Base-by-base conservation (phyloP, 2,888 invertebrate species). In the Mellilla xanthometata region DNA sequence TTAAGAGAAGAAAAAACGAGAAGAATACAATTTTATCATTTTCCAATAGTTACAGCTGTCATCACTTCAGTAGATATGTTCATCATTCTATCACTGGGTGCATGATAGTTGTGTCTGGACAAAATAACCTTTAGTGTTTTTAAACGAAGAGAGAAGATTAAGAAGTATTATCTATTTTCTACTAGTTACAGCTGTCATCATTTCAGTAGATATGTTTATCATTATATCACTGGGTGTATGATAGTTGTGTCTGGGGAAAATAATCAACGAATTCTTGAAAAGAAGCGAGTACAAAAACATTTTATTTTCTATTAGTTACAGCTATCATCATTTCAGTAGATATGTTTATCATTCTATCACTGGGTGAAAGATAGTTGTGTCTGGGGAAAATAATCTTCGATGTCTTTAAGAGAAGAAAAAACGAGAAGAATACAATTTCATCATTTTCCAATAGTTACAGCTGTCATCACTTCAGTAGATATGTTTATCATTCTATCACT, bases 21-120 rank as follows among this genome's bases (percentile, higher is more conserved):
- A 19, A n/a, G n/a, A n/a, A 30, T n/a, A 12, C 2, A 38, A 22
- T 36, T 2, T 4, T 26, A n/a, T n/a, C n/a, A n/a, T n/a, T n/a
- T 13, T n/a, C n/a, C n/a, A n/a, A n/a, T n/a, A 34, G 3, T n/a
- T 23, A 12, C 13, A 54, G 51, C 39, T 35, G 24, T 49, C 42
- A 52, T 32, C 3, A 19, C 6, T 10, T 24, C 39, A 49, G 31
- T 35, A 27, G 32, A 38, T 38, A 39, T 15, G 34, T 51, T 44
- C 9, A 2, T 11, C 23, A 43, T 39, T 52, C 50, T 52, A 43
- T 52, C 52, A 54, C 57, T 58, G 48, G 45, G 35, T 39, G 36
- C 32, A 19, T 46, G 42, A 46, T 43, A 42, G 45, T 39, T 32
- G 19, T 11, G n/a, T n/a, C n/a, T n/a, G n/a, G n/a, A n/a, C n/a